Conservation (phyloP, 2,888 invertebrate genomes). For the Masnerella sp. region DNA sequence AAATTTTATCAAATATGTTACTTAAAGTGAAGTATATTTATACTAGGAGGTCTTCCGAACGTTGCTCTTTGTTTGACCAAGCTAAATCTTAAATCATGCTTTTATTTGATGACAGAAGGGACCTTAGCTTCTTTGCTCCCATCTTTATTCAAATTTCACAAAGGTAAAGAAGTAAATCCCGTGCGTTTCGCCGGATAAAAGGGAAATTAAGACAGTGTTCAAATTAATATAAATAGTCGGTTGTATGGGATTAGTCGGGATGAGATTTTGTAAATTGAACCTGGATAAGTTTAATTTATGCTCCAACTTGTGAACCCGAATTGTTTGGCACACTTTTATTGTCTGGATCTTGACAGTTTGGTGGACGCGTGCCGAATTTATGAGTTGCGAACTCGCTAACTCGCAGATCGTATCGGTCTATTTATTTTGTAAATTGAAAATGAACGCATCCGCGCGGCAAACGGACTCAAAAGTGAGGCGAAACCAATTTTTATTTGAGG, state of each 20-base stretch:
- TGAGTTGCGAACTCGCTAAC: too few species aligned
- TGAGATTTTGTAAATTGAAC: conserved; percentile 21
- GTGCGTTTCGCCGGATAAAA: conserved; percentile 14
- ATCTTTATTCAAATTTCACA: conserved; percentile 39
- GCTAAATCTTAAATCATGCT: conserved; percentile 5
- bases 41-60: neutral
- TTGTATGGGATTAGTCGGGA: conserved; percentile 11
- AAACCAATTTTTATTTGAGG: too few species aligned
- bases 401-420: too few species aligned
- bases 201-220: conserved; percentile 27
- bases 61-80: conserved; percentile 18
- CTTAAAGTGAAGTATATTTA: too few species aligned
- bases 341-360: too few species aligned
- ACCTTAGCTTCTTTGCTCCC: neutral
- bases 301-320: too few species aligned
- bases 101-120: conserved; percentile 8
- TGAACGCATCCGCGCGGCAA: too few species aligned
- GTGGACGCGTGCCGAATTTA: too few species aligned
- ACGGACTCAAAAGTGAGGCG: too few species aligned
- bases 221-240: conserved; percentile 41
- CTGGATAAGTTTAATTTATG: conserved; percentile 18
- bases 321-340: conserved; percentile 1
- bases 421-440: too few species aligned
- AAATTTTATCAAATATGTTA: too few species aligned
- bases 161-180: conserved; percentile 29